These are phyloP conservation scores for Helostoma temminkii DNA, from an alignment of 2,797 vertebrate species.

Conservation along the genomic window DNA sequence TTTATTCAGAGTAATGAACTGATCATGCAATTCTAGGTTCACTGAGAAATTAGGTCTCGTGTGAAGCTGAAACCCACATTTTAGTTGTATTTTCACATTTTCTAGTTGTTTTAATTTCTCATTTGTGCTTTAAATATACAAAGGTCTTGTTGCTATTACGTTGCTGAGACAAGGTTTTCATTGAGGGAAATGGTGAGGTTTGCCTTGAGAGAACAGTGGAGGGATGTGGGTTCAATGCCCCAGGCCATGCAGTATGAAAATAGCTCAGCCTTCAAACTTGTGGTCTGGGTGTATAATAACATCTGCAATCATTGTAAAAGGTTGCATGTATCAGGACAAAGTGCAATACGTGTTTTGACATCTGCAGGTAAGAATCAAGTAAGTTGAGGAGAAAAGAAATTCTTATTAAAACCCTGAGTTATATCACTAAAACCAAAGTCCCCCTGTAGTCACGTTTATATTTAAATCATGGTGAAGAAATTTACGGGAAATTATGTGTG, in stretches of 20 bases:
- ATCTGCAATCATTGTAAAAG: slow-evolving; percentile 77
- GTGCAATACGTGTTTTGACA: slow-evolving; percentile 73
- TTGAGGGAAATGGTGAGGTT: slow-evolving; percentile 82
- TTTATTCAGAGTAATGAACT: slow-evolving; percentile 54
- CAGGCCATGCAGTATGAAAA: slow-evolving; percentile 84
- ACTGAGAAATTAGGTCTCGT: slow-evolving; percentile 32
- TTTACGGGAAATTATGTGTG: slow-evolving; percentile 70
- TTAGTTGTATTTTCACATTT: slow-evolving; percentile 37
- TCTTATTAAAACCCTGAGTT: slow-evolving; percentile 72
- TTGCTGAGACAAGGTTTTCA: slow-evolving; percentile 78
- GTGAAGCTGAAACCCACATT: slow-evolving; percentile 32
- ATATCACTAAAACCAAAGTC: slow-evolving; percentile 78
- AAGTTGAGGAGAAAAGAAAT: slow-evolving; percentile 67
- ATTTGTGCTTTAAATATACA: slow-evolving; percentile 78
- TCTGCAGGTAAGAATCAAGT: slow-evolving; percentile 71
- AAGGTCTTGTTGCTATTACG: slow-evolving; percentile 74
- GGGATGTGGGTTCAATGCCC: slow-evolving; percentile 84
- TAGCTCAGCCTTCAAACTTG: slow-evolving; percentile 82
- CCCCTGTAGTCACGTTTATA: slow-evolving; percentile 67
- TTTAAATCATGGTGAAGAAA: slow-evolving; percentile 78
- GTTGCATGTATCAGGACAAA: slow-evolving; percentile 75
- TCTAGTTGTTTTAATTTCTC: slow-evolving; percentile 73
- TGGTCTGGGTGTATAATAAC: slow-evolving; percentile 81
- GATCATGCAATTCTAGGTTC: slow-evolving; percentile 47
- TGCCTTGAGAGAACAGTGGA: slow-evolving; percentile 77